Conservation (phyloP, 2,113 vertebrate species). For the Caranx melampygus region DNA sequence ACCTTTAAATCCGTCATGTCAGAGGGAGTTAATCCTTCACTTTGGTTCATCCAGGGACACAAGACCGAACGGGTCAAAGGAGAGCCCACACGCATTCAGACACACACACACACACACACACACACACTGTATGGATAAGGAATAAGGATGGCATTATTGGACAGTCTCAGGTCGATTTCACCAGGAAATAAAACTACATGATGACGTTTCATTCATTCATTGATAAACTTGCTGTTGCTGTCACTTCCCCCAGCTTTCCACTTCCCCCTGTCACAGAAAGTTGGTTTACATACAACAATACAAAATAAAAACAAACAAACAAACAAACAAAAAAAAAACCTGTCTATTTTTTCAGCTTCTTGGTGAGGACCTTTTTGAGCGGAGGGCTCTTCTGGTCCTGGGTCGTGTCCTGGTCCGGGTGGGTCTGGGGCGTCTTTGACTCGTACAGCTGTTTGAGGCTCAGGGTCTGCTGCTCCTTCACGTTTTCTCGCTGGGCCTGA, state of each 20-base stretch:
- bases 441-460: slow-evolving; percentile 81
- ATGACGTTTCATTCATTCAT: background rate
- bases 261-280: background rate
- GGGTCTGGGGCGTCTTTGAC: slow-evolving; percentile 61
- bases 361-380: slow-evolving; percentile 74
- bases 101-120: background rate
- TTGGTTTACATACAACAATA: background rate
- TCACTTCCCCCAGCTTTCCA: background rate
- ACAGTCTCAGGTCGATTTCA: slow-evolving; percentile 10
- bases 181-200: background rate
- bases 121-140: background rate
- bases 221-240: background rate
- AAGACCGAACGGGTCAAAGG: slow-evolving; percentile 1
- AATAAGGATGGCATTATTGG: no score
- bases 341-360: slow-evolving; percentile 77
- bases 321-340: background rate
- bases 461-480: slow-evolving; percentile 81
- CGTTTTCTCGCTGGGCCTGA: slow-evolving; percentile 82
- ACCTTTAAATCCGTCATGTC: slow-evolving; percentile 15
- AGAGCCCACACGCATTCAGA: background rate
- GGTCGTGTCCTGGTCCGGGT: slow-evolving; percentile 83
- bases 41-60: slow-evolving; percentile 7
- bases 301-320: background rate
- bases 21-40: slow-evolving; percentile 10
- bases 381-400: slow-evolving; percentile 73